Conservation (phyloP, 2,113 vertebrate species). For the Mormoops blainvillei region DNA sequence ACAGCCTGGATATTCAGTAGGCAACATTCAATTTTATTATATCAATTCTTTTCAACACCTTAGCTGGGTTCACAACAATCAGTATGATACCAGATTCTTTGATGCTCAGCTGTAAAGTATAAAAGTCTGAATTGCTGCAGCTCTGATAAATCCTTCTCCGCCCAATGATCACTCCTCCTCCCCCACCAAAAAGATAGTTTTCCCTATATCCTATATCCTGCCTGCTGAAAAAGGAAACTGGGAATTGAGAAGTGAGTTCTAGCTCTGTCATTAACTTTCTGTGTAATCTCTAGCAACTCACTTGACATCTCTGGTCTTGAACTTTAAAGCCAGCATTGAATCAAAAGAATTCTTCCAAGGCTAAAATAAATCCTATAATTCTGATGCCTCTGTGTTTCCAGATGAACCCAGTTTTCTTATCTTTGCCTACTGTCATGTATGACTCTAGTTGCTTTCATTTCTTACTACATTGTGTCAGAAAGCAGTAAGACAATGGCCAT, state of each 20-base stretch:
- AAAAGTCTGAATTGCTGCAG: neutral
- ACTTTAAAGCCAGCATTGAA: neutral
- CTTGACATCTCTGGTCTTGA: conserved; percentile 7
- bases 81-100: neutral
- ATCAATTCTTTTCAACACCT: neutral
- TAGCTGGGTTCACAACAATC: neutral
- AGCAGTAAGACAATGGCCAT: neutral
- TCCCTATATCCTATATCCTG: neutral
- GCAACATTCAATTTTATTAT: neutral
- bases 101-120: neutral
- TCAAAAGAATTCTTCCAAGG: neutral
- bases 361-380: neutral
- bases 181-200: neutral
- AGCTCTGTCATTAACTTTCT: neutral
- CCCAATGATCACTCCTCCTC: neutral
- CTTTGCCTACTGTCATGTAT: neutral
- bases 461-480: neutral
- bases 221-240: neutral
- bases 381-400: neutral
- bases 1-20: neutral
- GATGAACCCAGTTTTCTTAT: neutral
- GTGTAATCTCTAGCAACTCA: conserved; percentile 6
- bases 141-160: neutral
- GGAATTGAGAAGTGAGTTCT: neutral
- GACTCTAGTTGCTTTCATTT: neutral